These are phyloP conservation scores for Nemoura dubitans DNA, from an alignment of 2,888 invertebrate genomes.

Conservation along the genomic window DNA sequence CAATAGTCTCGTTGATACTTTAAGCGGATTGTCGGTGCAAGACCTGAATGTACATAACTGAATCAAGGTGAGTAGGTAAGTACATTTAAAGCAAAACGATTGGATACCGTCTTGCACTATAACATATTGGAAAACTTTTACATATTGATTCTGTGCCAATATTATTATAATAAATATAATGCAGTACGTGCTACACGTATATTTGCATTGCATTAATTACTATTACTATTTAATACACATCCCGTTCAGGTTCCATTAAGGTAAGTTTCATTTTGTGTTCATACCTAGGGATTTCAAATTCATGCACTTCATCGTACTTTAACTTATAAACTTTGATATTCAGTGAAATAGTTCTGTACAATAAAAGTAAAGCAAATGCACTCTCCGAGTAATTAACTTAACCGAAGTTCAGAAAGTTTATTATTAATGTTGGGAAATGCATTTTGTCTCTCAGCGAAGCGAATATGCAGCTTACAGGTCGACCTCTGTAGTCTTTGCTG, in stretches of 20 bases:
- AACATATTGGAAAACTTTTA: no score
- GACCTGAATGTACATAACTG: no score
- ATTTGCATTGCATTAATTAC: neutral
- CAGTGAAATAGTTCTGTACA: neutral
- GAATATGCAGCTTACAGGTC: neutral
- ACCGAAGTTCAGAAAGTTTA: constrained; percentile 7
- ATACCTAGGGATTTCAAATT: neutral
- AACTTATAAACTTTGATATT: neutral
- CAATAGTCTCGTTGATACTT: neutral
- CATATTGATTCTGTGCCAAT: neutral
- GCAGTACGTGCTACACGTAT: neutral
- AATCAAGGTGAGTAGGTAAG: neutral
- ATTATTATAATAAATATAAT: neutral
- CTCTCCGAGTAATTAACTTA: neutral
- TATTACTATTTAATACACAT: no score
- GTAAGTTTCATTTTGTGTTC: neutral
- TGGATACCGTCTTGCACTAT: no score
- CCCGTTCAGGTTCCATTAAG: neutral
- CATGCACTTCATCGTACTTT: neutral
- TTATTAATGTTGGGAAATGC: neutral
- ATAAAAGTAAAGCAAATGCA: neutral
- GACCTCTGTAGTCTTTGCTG: neutral
- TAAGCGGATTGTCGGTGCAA: neutral
- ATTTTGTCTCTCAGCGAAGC: neutral
- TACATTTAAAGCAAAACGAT: neutral